Percentiles rank a stretch among this genome's conserved stretches.
Evolutionary conservation across 64 coral and sea anemone species (phyloP).

Genomic region (Astreopora myriophthalma): DNA sequence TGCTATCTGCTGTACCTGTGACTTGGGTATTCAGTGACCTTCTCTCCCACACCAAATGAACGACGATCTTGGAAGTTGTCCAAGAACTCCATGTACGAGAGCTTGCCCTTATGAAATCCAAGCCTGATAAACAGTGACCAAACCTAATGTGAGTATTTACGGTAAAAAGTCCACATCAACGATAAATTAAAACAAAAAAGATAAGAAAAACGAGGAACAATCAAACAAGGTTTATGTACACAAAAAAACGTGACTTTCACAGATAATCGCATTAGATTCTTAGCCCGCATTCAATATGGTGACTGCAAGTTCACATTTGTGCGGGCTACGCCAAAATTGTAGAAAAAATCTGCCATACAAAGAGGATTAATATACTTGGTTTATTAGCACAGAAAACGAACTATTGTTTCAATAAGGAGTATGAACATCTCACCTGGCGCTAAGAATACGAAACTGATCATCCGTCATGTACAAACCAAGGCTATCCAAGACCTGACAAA

Average conservation of each 20-base stretch:
- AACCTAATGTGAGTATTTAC: neutral
- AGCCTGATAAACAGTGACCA: conserved; percentile 21
- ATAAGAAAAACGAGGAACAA: too few species aligned
- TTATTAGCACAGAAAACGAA: too few species aligned
- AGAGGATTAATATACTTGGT: too few species aligned
- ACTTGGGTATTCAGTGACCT: conserved; percentile 73
- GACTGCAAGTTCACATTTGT: too few species aligned
- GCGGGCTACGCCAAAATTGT: too few species aligned
- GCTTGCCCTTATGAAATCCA: conserved; percentile 91
- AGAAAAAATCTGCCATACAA: too few species aligned
- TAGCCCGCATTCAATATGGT: too few species aligned
- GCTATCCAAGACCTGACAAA: conserved; percentile 77
- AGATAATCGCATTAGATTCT: too few species aligned
- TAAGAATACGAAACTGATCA: conserved; percentile 89
- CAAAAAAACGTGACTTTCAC: too few species aligned
- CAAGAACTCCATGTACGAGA: conserved; percentile 85
- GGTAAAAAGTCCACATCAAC: too few species aligned
- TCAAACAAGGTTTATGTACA: too few species aligned
- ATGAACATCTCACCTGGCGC: conserved; percentile 54
- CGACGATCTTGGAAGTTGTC: conserved; percentile 88
- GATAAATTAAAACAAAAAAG: too few species aligned
- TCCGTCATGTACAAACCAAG: conserved; percentile 92
- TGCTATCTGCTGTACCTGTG: conserved; percentile 47
- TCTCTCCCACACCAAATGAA: conserved; percentile 79
- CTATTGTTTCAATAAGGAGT: neutral